Percentiles rank a stretch among this genome's conserved stretches.
Conservation (phyloP, 2,797 vertebrate genomes). For the Melanotaenia pygmaea region DNA sequence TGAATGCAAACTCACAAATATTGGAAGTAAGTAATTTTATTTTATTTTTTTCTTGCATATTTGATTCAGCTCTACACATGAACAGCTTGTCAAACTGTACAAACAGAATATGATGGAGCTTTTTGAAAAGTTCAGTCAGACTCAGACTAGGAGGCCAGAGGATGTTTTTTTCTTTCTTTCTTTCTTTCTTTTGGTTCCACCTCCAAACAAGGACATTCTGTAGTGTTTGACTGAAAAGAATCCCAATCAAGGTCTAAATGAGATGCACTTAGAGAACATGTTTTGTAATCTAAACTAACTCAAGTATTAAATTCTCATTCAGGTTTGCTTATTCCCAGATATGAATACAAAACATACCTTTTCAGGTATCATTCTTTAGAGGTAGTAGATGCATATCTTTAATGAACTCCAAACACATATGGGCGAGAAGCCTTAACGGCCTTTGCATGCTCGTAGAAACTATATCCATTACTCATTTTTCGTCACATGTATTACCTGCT, state of each 20-base stretch:
- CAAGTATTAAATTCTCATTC: slow-evolving; percentile 47
- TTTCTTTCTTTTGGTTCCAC: slow-evolving; percentile 17
- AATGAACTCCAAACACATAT: slow-evolving; percentile 50
- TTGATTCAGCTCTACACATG: slow-evolving; percentile 41
- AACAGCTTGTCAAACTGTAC: slow-evolving; percentile 66
- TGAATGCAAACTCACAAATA: slow-evolving; percentile 32
- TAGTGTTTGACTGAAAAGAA: slow-evolving; percentile 42
- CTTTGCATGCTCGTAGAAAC: slow-evolving; percentile 66
- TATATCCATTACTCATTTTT: slow-evolving; percentile 52
- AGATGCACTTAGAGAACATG: slow-evolving; percentile 22
- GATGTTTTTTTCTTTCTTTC: slow-evolving; percentile 17
- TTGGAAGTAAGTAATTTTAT: background rate
- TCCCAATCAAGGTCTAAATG: slow-evolving; percentile 51
- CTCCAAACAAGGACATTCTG: slow-evolving; percentile 39
- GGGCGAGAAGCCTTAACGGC: slow-evolving; percentile 47
- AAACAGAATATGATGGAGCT: slow-evolving; percentile 64
- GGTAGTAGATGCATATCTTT: slow-evolving; percentile 48
- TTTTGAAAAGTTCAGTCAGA: slow-evolving; percentile 23
- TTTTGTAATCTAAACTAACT: slow-evolving; percentile 47
- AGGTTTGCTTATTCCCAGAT: slow-evolving; percentile 51
- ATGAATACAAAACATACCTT: slow-evolving; percentile 48
- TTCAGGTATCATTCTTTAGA: slow-evolving; percentile 47
- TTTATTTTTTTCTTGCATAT: slow-evolving; percentile 33
- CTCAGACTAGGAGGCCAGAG: slow-evolving; percentile 46
- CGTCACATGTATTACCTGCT: slow-evolving; percentile 63